Evolutionary conservation across 2,797 vertebrate species (phyloP).

Genomic region (Hephaestus fuliginosus): DNA sequence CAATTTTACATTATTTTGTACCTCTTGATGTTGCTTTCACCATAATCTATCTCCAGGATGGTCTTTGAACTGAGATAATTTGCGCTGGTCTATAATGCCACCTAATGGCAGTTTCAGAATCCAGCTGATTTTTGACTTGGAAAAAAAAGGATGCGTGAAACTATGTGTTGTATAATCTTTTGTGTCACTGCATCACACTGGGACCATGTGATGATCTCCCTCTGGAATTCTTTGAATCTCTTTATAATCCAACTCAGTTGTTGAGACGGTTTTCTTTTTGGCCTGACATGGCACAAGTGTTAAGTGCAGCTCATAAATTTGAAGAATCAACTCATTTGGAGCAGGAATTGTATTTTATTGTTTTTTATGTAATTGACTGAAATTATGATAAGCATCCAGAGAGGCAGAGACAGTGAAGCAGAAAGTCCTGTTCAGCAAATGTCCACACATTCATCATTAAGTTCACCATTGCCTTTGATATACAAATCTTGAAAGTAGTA

Average conservation of each 20-base stretch:
- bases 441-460: background rate
- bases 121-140: background rate
- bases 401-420: background rate
- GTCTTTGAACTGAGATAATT: background rate
- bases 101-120: constrained; percentile 29
- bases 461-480: background rate
- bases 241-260: background rate
- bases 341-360: background rate
- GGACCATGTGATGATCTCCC: constrained; percentile 11
- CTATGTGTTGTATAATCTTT: background rate
- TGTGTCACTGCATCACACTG: constrained; percentile 21
- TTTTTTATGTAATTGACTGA: background rate
- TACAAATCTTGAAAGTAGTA: background rate
- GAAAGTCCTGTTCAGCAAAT: background rate
- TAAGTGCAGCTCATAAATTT: background rate
- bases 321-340: background rate
- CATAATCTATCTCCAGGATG: background rate
- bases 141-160: background rate
- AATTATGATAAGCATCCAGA: background rate
- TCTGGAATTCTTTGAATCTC: background rate
- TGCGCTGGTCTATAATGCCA: constrained; percentile 23
- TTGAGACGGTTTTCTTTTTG: background rate
- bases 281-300: background rate
- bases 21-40: background rate
- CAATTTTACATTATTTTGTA: background rate